These are phyloP conservation scores for Spodoptera litura DNA, from an alignment of 1,140 invertebrate species.

Conservation along the genomic window DNA sequence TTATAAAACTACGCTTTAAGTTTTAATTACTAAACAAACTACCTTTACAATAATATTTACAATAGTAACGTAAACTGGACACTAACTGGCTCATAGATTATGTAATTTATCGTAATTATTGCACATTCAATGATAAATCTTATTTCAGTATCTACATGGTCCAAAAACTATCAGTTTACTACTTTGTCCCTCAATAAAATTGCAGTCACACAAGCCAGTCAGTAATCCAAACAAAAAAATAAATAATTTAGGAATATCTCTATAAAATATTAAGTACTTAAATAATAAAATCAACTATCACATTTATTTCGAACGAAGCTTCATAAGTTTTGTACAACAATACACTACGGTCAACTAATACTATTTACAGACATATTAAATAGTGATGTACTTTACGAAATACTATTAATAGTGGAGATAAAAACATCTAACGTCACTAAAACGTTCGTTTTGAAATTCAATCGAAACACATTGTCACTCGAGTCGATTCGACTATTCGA, in stretches of 20 bases:
- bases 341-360: conserved; percentile 57
- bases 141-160: conserved; percentile 36
- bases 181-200: conserved; percentile 27
- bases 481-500: conserved; percentile 47
- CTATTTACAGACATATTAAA: conserved; percentile 70
- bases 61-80: conserved; percentile 43
- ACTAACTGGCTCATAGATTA: conserved; percentile 51
- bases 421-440: conserved; percentile 69
- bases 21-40: conserved; percentile 58
- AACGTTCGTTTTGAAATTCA: conserved; percentile 56
- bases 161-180: conserved; percentile 12
- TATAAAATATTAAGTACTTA: conserved; percentile 84
- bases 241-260: conserved; percentile 84
- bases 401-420: conserved; percentile 71
- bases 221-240: conserved; percentile 64
- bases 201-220: conserved; percentile 57
- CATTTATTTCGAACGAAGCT: conserved; percentile 82
- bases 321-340: conserved; percentile 75
- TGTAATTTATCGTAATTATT: conserved; percentile 49
- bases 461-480: conserved; percentile 49
- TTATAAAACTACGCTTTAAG: conserved; percentile 56
- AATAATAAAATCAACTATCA: conserved; percentile 84
- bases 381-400: conserved; percentile 66
- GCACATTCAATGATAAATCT: conserved; percentile 39
- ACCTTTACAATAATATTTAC: conserved; percentile 65